These are phyloP conservation scores for Mizuhopecten yessoensis DNA, from an alignment of 1,140 invertebrate genomes.

Conservation along the genomic window DNA sequence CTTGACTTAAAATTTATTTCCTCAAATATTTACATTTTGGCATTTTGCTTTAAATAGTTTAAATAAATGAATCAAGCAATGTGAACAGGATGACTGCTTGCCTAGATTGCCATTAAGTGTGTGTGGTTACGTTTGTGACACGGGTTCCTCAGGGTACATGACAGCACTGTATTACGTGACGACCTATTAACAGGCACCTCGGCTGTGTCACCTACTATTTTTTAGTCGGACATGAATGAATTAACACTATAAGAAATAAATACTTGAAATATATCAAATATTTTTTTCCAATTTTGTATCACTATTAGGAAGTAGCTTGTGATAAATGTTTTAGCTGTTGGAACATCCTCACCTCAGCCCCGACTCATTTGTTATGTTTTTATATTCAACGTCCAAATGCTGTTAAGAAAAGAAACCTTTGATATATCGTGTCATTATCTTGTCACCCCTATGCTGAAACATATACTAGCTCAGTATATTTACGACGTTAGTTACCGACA, in stretches of 20 bases:
- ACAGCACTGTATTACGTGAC: background rate
- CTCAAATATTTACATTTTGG: background rate
- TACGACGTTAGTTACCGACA: background rate
- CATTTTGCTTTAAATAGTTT: background rate
- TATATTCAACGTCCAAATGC: background rate
- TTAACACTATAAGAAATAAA: background rate
- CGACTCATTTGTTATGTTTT: background rate
- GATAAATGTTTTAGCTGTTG: conserved; percentile 7
- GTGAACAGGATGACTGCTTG: background rate
- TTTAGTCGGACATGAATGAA: conserved; percentile 11
- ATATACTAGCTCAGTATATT: background rate
- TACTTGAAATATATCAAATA: background rate
- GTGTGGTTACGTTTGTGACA: conserved; percentile 20
- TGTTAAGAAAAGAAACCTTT: background rate
- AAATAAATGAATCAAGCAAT: background rate
- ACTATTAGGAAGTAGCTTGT: background rate
- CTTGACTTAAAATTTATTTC: background rate
- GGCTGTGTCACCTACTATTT: background rate
- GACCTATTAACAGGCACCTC: background rate
- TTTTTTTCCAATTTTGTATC: background rate
- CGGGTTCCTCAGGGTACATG: background rate
- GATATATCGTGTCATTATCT: conserved; percentile 16
- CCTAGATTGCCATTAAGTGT: background rate
- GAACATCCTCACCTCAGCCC: background rate
- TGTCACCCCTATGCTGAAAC: background rate